A percentile compares a stretch with the other conserved stretches of the same genome.
Evolutionary conservation across 2,888 invertebrate genomes (phyloP).

Genomic region (Protula sp.): DNA sequence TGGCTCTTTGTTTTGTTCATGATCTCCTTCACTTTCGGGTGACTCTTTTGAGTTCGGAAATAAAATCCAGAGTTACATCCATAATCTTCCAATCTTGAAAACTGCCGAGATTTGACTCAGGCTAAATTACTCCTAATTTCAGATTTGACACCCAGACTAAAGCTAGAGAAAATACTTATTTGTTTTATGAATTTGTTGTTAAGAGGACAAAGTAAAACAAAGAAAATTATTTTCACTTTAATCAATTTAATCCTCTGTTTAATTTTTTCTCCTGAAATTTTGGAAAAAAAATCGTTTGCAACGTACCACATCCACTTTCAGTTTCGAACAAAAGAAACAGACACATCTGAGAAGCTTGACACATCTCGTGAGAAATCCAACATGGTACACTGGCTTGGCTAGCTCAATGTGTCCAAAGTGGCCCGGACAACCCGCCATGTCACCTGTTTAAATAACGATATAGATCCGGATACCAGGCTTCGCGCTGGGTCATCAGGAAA

Average conservation of each 20-base stretch:
- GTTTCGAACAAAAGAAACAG: conserved; percentile 96
- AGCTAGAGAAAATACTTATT: no score
- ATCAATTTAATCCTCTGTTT: no score
- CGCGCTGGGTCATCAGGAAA: no score
- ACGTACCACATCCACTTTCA: conserved; percentile 89
- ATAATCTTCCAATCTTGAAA: neutral
- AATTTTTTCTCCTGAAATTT: no score
- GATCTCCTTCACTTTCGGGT: conserved; percentile 89
- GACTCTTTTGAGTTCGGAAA: no score
- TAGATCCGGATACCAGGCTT: no score
- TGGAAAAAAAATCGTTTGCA: no score
- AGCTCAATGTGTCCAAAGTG: conserved; percentile 99
- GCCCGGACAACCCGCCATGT: conserved; percentile 98
- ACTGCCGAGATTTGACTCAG: neutral
- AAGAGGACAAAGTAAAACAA: no score
- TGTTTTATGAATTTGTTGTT: no score
- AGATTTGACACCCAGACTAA: no score
- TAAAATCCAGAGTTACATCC: conserved; percentile 35
- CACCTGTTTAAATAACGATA: no score
- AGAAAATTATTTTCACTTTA: no score
- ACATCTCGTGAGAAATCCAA: conserved; percentile 94
- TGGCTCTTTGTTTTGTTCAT: conserved; percentile 94
- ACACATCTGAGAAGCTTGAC: conserved; percentile 97
- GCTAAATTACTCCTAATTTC: neutral
- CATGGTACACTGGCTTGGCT: conserved; percentile 97